Base-by-base conservation (phyloP, 2,797 vertebrate species). In the Brachyrhaphis roseni region DNA sequence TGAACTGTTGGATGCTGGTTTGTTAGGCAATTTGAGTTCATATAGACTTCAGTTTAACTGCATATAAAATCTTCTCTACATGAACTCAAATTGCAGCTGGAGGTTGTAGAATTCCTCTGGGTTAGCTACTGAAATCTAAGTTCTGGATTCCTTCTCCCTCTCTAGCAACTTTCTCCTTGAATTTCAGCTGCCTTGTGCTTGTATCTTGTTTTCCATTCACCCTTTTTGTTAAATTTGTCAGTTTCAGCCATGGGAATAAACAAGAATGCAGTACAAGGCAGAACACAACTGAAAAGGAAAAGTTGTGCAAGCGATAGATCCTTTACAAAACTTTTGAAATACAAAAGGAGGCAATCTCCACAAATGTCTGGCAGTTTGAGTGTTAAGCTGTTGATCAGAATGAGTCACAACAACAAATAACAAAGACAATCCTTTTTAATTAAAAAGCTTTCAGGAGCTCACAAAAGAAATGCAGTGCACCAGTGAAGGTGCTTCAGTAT, bases 391-490 rank as follows among this genome's bases (percentile, higher is more conserved):
- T 34, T 83, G 36, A 46, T 72, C 11, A 41, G 39, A 8, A 23
- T 7, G 0, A 59, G 34, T 53, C 45, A 71, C 78, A 70, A 53
- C 15, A 53, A n/a, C 55, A 66, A 51, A 68, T 46, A 71, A 75
- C 49, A 28, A 8, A 46, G n/a, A 73, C 23, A 74, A 55, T 72
- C 49, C 12, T 57, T 20, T 20, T 59, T 57, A 45, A 81, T 77
- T 77, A 53, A 77, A 81, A 79, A 75, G 13, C 46, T 70, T 82
- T 71, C 8, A 49, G 77, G 51, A 71, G 23, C 31, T 45, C 28
- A 64, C 34, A 72, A 43, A 55, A 74, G 11, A 53, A 75, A 75
- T 28, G 23, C 13, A 41, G 75, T 70, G 46, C 53, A 34, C 46
- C 23, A 39, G 15, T 66, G 43, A 75, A 75, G 70, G 47, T n/a